Evolutionary conservation across 2,888 invertebrate species (phyloP).

Genomic region (Eurytoma adleriae): DNA sequence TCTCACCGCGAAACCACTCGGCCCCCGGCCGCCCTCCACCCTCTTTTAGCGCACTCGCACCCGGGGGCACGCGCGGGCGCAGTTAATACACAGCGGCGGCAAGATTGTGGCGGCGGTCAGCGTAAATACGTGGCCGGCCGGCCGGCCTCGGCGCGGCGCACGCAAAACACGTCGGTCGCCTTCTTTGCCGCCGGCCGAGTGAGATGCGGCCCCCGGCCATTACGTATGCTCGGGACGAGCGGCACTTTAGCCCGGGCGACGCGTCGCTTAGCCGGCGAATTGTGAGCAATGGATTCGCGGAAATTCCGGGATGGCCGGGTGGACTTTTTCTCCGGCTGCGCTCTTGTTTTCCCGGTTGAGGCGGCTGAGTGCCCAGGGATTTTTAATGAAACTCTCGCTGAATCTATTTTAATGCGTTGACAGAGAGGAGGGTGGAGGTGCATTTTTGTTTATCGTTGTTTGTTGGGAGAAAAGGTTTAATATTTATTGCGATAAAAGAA

Average conservation of each 20-base stretch:
- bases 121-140: slow-evolving; percentile 19
- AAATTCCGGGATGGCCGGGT: too few species aligned
- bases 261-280: slow-evolving; percentile 8
- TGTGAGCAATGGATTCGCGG: neutral
- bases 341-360: too few species aligned
- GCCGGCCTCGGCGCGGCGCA: neutral
- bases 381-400: too few species aligned
- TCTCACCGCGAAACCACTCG: neutral
- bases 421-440: too few species aligned
- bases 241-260: neutral
- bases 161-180: neutral
- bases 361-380: too few species aligned
- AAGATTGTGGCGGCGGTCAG: slow-evolving; percentile 22
- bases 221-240: neutral
- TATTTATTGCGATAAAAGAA: too few species aligned
- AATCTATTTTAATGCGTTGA: too few species aligned
- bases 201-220: neutral
- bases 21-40: too few species aligned
- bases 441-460: too few species aligned
- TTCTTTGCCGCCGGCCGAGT: neutral
- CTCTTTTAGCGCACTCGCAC: too few species aligned
- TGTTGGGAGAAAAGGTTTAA: too few species aligned
- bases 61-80: neutral
- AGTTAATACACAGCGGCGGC: slow-evolving; percentile 14
- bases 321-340: too few species aligned